These are phyloP conservation scores for Idaea dimidiata DNA, from an alignment of 2,888 invertebrate genomes.

Conservation along the genomic window DNA sequence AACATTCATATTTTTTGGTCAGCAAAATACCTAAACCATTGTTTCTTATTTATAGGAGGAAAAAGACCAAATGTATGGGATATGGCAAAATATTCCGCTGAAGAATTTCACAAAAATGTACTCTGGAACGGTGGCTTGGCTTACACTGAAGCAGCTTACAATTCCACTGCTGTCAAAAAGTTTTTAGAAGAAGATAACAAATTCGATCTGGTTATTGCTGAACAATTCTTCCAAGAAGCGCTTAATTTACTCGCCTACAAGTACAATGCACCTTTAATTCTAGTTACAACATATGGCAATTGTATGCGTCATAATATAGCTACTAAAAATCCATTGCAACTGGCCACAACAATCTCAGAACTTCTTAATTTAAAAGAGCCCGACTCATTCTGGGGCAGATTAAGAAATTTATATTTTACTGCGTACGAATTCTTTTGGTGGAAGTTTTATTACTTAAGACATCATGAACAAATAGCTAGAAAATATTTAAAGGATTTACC, in stretches of 20 bases:
- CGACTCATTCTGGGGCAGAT: conserved; percentile 74
- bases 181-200: conserved; percentile 54
- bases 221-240: conserved; percentile 74
- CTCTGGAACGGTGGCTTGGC: conserved; percentile 60
- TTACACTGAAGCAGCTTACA: conserved; percentile 57
- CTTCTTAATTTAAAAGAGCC: conserved; percentile 64
- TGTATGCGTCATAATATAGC: conserved; percentile 67
- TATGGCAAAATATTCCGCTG: conserved; percentile 58
- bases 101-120: conserved; percentile 56
- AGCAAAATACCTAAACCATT: not conserved
- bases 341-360: conserved; percentile 60
- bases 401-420: conserved; percentile 71
- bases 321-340: conserved; percentile 62
- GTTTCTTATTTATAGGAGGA: conserved; percentile 43
- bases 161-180: conserved; percentile 51
- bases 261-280: conserved; percentile 61
- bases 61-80: conserved; percentile 64
- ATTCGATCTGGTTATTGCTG: conserved; percentile 72
- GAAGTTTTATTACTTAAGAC: conserved; percentile 58
- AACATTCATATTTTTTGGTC: no score
- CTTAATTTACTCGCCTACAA: conserved; percentile 66
- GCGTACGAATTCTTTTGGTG: conserved; percentile 65
- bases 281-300: conserved; percentile 66
- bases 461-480: conserved; percentile 57
- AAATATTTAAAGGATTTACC: conserved; percentile 59